Evolutionary conservation across 1,140 invertebrate species (phyloP).

Genomic region (Aphidius ervi): DNA sequence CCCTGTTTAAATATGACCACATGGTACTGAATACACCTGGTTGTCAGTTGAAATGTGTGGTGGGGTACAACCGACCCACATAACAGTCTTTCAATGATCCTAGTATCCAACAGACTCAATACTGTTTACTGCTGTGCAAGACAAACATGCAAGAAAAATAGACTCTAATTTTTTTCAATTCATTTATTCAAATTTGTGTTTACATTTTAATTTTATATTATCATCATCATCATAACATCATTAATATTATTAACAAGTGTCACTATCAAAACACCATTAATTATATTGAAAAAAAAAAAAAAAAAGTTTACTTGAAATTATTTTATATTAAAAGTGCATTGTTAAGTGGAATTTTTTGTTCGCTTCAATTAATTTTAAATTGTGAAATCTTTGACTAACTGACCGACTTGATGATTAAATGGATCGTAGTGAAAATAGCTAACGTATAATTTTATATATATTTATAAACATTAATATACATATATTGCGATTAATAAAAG

Average conservation of each 20-base stretch:
- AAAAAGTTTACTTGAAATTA: too few relatives aligned
- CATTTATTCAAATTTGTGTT: background rate
- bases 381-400: too few relatives aligned
- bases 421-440: too few relatives aligned
- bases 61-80: conserved; percentile 51
- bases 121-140: conserved; percentile 9
- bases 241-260: too few relatives aligned
- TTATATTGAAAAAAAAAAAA: conserved; percentile 2
- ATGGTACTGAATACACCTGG: conserved; percentile 18
- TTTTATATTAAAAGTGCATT: too few relatives aligned
- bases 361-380: too few relatives aligned
- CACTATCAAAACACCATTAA: background rate
- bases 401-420: too few relatives aligned
- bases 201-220: background rate
- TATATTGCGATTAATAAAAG: background rate
- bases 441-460: too few relatives aligned
- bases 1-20: conserved; percentile 15
- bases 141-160: background rate
- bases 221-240: too few relatives aligned
- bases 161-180: background rate
- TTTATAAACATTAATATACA: background rate
- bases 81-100: conserved; percentile 46
- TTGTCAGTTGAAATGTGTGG: conserved; percentile 21
- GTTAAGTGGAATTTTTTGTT: too few relatives aligned
- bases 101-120: conserved; percentile 34